Evolutionary conservation across 2,888 invertebrate genomes (phyloP), one percentile per base, ranked within the genome.

Genomic region (Aphidoletes aphidimyza): DNA sequence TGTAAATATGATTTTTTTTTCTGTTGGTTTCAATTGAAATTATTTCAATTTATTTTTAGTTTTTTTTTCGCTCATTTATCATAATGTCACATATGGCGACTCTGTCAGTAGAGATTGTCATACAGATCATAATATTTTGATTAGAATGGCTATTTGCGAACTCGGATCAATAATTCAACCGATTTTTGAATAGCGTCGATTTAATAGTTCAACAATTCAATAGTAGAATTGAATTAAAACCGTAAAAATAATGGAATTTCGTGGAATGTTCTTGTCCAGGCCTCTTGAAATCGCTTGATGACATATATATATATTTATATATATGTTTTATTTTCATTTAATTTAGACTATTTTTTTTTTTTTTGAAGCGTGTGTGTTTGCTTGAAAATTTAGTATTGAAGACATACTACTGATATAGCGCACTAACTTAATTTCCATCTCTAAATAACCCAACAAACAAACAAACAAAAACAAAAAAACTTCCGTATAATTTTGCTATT

Each of bases 391-490:
- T 3, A 54, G 17, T 47, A 47, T 17, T 2, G 47, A 47, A 47
- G 2, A 54, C 26, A 14, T 26, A 14, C 30, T 69, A 30, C 14
- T 69, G 3, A 69, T 30, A 69, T 69, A 39, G 78, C 85, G 85
- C 85, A 84, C 84, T 86, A 84, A 86, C 85, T 49, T 69, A 85
- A 84, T 26, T 84, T 22, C 54, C 22, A 22, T 22, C 22, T 47
- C 22, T 47, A 11, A 47, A 17, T 22, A 54, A n/a, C n/a, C 1
- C 30, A 69, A 30, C 30, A 11, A 69, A 69, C 26, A 30, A 0
- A 37, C 6, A 37, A 37, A 81, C 19, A 81, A 37, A 30, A 69
- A 81, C 39, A n/a, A 37, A 81, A 14, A 81, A n/a, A n/a, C n/a
- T 37, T 78, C 19, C 14, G 81, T 37, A 37, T 19, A 81, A 81